Percentiles rank a stretch among this genome's conserved stretches.
Conservation (phyloP, 2,888 invertebrate species). For the Dermolepida albohirtum region DNA sequence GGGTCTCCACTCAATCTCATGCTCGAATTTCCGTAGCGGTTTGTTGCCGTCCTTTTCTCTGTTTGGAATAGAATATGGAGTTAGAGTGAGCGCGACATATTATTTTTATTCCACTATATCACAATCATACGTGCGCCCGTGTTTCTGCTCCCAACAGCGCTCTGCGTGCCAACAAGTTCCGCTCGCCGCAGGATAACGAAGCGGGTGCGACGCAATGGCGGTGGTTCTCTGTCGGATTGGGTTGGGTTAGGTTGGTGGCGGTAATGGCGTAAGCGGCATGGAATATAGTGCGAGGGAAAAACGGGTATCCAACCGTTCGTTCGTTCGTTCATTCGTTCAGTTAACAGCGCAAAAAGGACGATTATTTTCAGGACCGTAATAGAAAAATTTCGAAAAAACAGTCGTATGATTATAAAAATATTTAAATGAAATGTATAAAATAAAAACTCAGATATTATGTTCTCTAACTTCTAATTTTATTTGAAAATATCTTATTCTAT, state of each 20-base stretch:
- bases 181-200: conserved; percentile 50
- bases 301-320: conserved; percentile 34
- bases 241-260: conserved; percentile 35
- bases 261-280: conserved; percentile 39
- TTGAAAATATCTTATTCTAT: no score
- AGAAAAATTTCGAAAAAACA: conserved; percentile 9
- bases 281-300: conserved; percentile 39
- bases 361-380: conserved; percentile 33
- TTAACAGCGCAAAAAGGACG: conserved; percentile 38
- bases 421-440: no score
- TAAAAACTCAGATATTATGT: no score
- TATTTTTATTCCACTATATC: conserved; percentile 51
- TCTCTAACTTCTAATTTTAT: no score
- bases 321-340: conserved; percentile 39
- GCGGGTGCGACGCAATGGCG: conserved; percentile 41
- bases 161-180: conserved; percentile 53
- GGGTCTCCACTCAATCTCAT: conserved; percentile 43
- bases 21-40: conserved; percentile 42
- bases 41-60: conserved; percentile 29
- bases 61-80: not conserved
- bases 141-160: conserved; percentile 52
- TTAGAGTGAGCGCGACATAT: conserved; percentile 45
- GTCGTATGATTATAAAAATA: not conserved
- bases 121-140: conserved; percentile 52
- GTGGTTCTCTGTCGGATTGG: conserved; percentile 29